Evolutionary conservation across 2,888 invertebrate genomes (phyloP).

Genomic region (Noctua janthina): DNA sequence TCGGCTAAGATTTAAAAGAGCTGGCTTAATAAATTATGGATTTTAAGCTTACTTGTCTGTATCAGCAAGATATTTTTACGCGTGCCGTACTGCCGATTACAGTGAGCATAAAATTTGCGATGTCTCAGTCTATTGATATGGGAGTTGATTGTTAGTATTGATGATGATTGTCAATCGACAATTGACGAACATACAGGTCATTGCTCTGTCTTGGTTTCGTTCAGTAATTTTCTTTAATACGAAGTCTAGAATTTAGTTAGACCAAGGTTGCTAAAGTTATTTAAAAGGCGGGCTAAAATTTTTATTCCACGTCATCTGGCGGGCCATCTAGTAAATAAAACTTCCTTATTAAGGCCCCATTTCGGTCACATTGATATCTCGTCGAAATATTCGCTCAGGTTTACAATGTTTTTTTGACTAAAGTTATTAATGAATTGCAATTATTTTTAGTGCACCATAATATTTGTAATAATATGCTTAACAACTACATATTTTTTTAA

Average conservation of each 20-base stretch:
- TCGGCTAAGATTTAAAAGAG: neutral
- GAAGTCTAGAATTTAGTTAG: neutral
- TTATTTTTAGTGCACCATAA: too few species aligned
- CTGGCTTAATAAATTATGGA: neutral
- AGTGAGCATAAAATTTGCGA: neutral
- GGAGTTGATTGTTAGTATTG: slow-evolving; percentile 4
- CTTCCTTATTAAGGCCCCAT: too few species aligned
- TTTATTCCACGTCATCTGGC: too few species aligned
- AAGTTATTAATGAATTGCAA: too few species aligned
- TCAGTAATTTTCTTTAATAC: neutral
- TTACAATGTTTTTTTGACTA: too few species aligned
- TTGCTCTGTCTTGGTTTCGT: neutral
- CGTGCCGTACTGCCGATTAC: slow-evolving; percentile 1
- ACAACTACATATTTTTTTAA: too few species aligned
- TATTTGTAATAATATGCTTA: too few species aligned
- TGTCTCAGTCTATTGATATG: slow-evolving; percentile 1
- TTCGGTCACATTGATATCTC: too few species aligned
- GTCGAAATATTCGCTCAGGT: too few species aligned
- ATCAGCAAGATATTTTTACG: neutral
- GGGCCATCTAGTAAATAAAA: too few species aligned
- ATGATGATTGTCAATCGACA: slow-evolving; percentile 3
- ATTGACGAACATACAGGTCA: neutral
- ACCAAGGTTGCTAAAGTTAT: too few species aligned
- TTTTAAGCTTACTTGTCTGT: neutral
- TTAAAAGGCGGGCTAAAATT: too few species aligned